These are phyloP conservation scores for Parapsyche elsis DNA, from an alignment of 1,140 invertebrate genomes.

Conservation along the genomic window DNA sequence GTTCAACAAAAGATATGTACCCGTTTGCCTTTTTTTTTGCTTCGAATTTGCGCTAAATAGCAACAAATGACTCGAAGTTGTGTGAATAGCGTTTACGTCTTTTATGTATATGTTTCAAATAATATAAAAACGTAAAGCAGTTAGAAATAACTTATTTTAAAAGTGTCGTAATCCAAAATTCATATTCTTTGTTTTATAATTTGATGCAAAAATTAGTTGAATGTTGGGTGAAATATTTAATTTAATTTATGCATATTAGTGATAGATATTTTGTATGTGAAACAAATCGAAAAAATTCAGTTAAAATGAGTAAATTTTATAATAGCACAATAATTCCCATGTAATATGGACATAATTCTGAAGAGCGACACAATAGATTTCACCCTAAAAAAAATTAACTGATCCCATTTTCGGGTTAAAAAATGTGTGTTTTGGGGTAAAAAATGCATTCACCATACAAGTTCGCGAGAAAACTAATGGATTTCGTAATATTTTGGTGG, in stretches of 20 bases:
- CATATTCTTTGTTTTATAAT: too few relatives aligned
- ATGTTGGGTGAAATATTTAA: too few relatives aligned
- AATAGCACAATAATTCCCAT: conserved; percentile 17
- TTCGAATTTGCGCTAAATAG: conserved; percentile 29
- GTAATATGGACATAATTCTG: conserved; percentile 37
- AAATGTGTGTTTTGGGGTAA: conserved; percentile 50
- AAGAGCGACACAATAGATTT: conserved; percentile 42
- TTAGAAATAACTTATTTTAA: too few relatives aligned
- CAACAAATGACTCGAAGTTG: conserved; percentile 37
- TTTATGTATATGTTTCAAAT: background rate
- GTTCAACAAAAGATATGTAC: conserved; percentile 13
- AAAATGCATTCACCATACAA: conserved; percentile 7
- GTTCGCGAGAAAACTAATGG: conserved; percentile 54
- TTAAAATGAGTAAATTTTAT: background rate
- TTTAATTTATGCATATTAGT: background rate
- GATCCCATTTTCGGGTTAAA: conserved; percentile 47
- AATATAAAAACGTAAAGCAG: too few relatives aligned
- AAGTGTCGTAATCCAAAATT: too few relatives aligned
- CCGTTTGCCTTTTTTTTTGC: conserved; percentile 1
- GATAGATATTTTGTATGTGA: background rate
- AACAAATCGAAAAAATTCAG: background rate
- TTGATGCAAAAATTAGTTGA: too few relatives aligned
- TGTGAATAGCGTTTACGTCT: background rate
- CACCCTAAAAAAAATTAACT: conserved; percentile 3
- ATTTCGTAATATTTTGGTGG: conserved; percentile 47